phyloP scores from a whole-genome alignment of 2,113 vertebrate genomes.

The Rhinolophus sinicus region DNA sequence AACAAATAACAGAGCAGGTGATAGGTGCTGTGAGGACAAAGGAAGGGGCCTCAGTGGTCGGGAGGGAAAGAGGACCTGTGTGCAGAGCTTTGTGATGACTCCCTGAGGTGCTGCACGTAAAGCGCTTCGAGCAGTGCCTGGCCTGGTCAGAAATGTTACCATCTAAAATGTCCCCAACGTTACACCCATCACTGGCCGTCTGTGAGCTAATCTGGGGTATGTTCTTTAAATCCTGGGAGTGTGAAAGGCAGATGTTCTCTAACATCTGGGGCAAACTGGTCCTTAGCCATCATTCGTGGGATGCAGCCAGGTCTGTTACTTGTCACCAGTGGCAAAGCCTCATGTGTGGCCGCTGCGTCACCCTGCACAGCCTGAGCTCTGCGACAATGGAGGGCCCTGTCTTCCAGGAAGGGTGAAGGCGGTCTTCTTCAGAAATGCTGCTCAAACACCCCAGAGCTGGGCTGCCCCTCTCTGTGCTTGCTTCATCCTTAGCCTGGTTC shows the following conservation, averaged over 20 bases:
- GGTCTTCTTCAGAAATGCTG: neutral
- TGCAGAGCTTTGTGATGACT: rapidly evolving
- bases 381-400: neutral
- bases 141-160: neutral
- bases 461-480: too few relatives aligned
- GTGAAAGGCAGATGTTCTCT: neutral
- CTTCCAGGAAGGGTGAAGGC: neutral
- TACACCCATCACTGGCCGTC: rapidly evolving
- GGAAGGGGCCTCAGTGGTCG: rapidly evolving
- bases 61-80: neutral
- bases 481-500: neutral
- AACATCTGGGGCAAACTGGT: too few relatives aligned
- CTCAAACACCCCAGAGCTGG: neutral
- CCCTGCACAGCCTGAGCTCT: neutral
- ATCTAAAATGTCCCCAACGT: neutral
- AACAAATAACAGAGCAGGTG: neutral
- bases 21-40: neutral
- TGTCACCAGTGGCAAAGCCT: neutral
- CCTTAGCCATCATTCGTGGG: neutral
- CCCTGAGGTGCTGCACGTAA: rapidly evolving
- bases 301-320: too few relatives aligned
- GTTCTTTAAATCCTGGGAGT: neutral
- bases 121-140: too few relatives aligned
- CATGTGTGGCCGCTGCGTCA: rapidly evolving
- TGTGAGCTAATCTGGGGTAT: neutral